Conservation (phyloP, 2,888 invertebrate genomes). For the Polietes domitor region DNA sequence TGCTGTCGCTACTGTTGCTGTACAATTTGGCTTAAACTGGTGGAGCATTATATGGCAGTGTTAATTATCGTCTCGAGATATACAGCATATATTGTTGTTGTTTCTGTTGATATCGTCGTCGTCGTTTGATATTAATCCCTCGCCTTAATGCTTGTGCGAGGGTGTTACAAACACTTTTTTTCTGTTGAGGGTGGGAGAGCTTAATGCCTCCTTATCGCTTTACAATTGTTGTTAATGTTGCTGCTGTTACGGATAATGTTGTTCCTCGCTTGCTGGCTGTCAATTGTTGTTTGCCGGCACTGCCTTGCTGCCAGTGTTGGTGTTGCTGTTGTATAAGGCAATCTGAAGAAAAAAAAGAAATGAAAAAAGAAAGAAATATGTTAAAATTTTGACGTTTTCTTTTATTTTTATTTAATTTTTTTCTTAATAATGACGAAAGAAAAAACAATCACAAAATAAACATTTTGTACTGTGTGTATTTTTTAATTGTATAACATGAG, state of each 20-base stretch:
- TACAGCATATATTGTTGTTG: slow-evolving; percentile 26
- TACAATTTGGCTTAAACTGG: slow-evolving; percentile 41
- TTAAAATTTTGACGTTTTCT: slow-evolving; percentile 31
- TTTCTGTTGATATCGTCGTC: slow-evolving; percentile 43
- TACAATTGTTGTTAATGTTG: slow-evolving; percentile 31
- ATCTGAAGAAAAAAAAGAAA: slow-evolving; percentile 15
- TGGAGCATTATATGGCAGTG: slow-evolving; percentile 53
- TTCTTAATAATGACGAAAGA: slow-evolving; percentile 3
- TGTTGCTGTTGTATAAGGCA: slow-evolving; percentile 27
- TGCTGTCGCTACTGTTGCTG: slow-evolving; percentile 8
- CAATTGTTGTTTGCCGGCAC: slow-evolving; percentile 20
- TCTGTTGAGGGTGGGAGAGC: neutral
- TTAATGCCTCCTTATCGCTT: slow-evolving; percentile 37
- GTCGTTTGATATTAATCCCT: slow-evolving; percentile 42
- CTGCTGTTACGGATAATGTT: slow-evolving; percentile 5
- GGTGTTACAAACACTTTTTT: slow-evolving; percentile 44
- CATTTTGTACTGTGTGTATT: neutral
- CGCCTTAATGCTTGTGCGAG: slow-evolving; percentile 37
- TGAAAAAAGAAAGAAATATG: slow-evolving; percentile 31
- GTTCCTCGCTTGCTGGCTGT: neutral
- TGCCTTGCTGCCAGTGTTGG: slow-evolving; percentile 34
- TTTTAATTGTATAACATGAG: slow-evolving; percentile 36
- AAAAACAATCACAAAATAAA: slow-evolving; percentile 10
- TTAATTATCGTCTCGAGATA: slow-evolving; percentile 9
- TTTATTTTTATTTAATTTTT: slow-evolving; percentile 24